Evolutionary conservation across 2,113 vertebrate genomes (phyloP), one percentile per base, ranked within the genome.

Genomic region (Sapayoa aenigma): DNA sequence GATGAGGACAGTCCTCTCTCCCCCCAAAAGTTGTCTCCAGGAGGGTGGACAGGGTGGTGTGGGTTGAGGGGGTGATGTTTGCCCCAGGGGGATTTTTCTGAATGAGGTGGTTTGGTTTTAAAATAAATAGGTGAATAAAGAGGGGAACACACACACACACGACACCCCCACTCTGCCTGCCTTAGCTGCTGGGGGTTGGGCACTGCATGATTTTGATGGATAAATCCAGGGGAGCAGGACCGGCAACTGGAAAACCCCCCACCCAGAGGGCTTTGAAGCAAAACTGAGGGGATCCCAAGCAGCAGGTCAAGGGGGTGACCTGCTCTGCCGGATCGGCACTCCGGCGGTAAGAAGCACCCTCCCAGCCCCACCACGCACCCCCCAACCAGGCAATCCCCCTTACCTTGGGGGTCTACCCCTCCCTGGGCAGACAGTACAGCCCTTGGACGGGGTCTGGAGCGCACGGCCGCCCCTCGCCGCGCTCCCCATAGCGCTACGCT

Each of bases 291-390:
- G 16, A 41, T 13, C 39, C 33, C 33, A 5, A 41, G 39, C 63
- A 67, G 62, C 72, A 56, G 76, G 46, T 41, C 55, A 55, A 37
- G 30, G n/a, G 50, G 56, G 9, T 5, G 17, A 18, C 37, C 42
- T 9, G 14, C 10, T 19, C 31, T 37, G 20, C 31, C 9, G 27
- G 13, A 18, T 21, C 28, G 18, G 7, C 53, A 5, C 19, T 23
- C 50, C 18, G 4, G 52, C 1, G 1, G 21, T 44, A 14, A 14
- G 8, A 60, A 33, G 9, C 13, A 1, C 37, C 41, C 37, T 35
- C 73, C 66, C 3, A 3, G 8, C n/a, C 60, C 55, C 37, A 2
- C 55, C 41, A 4, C 1, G 14, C n/a, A 0, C 16, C 39, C 66
- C 37, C 33, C 49, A 37, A 9, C 8, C 15, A 13, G 14, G 9